phyloP scores from a whole-genome alignment of 2,888 invertebrate species.

The Stomorhina lunata region DNA sequence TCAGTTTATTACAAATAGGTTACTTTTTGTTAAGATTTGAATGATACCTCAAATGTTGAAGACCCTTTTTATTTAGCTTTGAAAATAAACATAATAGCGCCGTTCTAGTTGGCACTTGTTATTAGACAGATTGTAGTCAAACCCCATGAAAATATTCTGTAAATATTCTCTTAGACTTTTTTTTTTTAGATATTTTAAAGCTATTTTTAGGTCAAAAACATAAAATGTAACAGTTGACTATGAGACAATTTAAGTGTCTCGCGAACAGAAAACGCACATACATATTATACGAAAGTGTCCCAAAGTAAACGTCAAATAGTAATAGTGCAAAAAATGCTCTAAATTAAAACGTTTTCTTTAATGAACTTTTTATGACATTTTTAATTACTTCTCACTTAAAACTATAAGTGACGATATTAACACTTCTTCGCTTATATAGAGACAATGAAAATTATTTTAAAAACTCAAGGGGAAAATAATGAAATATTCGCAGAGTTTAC shows the following conservation, averaged over 20 bases:
- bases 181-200: conserved; percentile 18
- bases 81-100: conserved; percentile 56
- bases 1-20: no score
- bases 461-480: no score
- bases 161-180: neutral
- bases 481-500: no score
- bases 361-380: conserved; percentile 2
- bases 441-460: no score
- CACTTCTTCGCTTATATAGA: neutral
- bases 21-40: no score
- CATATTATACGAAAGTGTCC: neutral
- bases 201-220: conserved; percentile 53
- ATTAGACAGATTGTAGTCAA: conserved; percentile 49
- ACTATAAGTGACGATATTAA: neutral
- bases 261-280: neutral
- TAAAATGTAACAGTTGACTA: conserved; percentile 8
- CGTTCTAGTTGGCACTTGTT: conserved; percentile 61
- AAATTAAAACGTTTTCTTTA: neutral
- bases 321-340: neutral
- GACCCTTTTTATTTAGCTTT: conserved; percentile 26
- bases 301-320: neutral
- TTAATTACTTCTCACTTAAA: neutral
- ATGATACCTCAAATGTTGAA: no score
- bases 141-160: neutral
- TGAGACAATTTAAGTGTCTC: neutral